Conservation (phyloP, 2,888 invertebrate species). For the Phymatocera aterrima region DNA sequence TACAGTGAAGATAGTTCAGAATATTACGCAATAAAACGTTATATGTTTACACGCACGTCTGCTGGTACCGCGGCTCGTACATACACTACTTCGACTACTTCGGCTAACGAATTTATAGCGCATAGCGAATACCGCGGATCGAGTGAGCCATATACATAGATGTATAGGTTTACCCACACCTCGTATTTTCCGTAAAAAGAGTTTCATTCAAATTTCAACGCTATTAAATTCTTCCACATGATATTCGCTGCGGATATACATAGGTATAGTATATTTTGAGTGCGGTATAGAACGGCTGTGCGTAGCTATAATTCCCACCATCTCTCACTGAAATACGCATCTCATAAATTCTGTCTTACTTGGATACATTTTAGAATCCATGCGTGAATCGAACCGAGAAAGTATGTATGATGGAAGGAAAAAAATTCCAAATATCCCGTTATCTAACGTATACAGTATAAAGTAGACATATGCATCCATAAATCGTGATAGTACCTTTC, state of each 20-base stretch:
- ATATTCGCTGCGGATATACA: background rate
- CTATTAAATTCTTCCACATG: conserved; percentile 11
- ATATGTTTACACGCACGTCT: too few relatives aligned
- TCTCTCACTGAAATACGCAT: background rate
- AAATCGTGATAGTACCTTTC: too few relatives aligned
- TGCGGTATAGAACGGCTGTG: background rate
- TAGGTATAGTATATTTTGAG: too few relatives aligned
- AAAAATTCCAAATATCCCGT: too few relatives aligned
- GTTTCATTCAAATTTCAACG: background rate
- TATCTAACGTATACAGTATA: too few relatives aligned
- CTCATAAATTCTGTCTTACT: background rate
- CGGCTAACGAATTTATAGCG: background rate
- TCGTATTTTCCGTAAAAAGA: too few relatives aligned
- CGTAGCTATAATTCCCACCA: background rate
- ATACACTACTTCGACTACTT: background rate
- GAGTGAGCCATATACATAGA: background rate
- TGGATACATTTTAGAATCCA: background rate
- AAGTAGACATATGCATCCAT: too few relatives aligned
- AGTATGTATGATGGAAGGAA: too few relatives aligned
- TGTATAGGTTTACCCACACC: too few relatives aligned
- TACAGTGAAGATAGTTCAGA: too few relatives aligned
- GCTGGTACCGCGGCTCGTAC: background rate
- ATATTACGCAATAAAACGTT: conserved; percentile 1
- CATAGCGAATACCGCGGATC: background rate
- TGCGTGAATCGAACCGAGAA: background rate